Evolutionary conservation across 2,888 invertebrate species (phyloP).

Genomic region (Hypomecis atomaria): DNA sequence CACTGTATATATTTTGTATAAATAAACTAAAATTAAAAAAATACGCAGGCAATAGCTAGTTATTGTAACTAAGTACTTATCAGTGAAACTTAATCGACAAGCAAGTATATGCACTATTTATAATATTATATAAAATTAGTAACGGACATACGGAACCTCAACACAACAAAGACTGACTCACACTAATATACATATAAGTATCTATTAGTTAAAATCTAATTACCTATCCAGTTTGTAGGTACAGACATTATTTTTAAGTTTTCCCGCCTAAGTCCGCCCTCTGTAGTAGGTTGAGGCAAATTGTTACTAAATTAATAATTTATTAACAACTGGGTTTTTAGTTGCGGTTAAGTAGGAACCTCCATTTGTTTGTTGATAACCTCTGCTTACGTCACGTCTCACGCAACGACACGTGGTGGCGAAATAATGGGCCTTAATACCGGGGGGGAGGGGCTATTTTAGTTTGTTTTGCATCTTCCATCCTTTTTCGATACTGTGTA

Average conservation of each 20-base stretch:
- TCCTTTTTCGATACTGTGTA: conserved; percentile 12
- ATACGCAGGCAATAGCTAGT: too few relatives aligned
- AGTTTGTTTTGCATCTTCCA: background rate
- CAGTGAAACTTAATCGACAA: too few relatives aligned
- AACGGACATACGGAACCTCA: too few relatives aligned
- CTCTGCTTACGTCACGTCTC: conserved; percentile 9
- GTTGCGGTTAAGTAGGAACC: background rate
- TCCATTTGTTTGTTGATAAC: conserved; percentile 17
- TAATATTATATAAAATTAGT: too few relatives aligned
- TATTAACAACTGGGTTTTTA: conserved; percentile 3
- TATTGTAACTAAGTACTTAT: too few relatives aligned
- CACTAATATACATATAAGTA: too few relatives aligned
- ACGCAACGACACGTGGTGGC: conserved; percentile 5
- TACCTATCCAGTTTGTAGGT: background rate
- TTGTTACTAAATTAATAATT: background rate
- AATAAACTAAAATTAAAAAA: too few relatives aligned
- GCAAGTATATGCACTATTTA: too few relatives aligned
- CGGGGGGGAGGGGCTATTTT: background rate
- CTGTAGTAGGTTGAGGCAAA: conserved; percentile 3
- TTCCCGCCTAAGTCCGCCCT: too few relatives aligned
- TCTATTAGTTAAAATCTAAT: background rate
- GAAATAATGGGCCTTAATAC: background rate
- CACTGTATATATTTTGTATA: too few relatives aligned
- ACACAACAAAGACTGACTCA: too few relatives aligned
- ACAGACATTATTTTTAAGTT: background rate